Evolutionary conservation across 1,140 invertebrate genomes (phyloP).

Genomic region (Pteromalus puparum): DNA sequence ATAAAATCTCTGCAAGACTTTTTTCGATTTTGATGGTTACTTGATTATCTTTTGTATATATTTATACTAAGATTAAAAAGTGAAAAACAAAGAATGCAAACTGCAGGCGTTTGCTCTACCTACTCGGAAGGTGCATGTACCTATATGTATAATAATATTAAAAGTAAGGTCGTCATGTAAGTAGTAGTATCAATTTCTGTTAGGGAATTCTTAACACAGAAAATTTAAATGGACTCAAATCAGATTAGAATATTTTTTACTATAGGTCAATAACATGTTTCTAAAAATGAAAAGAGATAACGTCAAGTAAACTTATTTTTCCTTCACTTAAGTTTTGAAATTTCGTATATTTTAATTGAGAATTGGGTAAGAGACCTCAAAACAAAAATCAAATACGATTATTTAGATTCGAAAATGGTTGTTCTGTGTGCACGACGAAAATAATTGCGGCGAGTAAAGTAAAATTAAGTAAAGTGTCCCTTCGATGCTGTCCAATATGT

Average conservation of each 20-base stretch:
- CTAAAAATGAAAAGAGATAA: not conserved
- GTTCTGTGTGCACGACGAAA: not conserved
- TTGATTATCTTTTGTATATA: conserved; percentile 2
- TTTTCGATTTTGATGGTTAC: not conserved
- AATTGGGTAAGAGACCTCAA: not conserved
- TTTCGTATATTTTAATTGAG: not conserved
- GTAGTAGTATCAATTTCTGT: conserved; percentile 3
- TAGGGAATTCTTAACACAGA: conserved; percentile 22
- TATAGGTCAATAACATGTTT: not conserved
- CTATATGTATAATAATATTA: conserved; percentile 24
- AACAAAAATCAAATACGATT: not conserved
- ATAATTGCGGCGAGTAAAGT: not conserved
- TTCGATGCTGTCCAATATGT: conserved; percentile 23
- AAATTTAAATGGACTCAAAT: not conserved
- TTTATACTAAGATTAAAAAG: conserved; percentile 1
- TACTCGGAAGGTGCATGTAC: conserved; percentile 23
- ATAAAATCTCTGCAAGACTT: not conserved
- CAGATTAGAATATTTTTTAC: not conserved
- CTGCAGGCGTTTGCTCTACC: not conserved
- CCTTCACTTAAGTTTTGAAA: not conserved
- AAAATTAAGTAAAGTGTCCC: not conserved
- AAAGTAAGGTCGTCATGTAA: not conserved
- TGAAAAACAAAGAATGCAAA: conserved; percentile 1
- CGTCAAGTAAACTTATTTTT: too few relatives aligned
- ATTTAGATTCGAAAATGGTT: not conserved